A percentile compares a stretch with the other conserved stretches of the same genome.
Conservation (phyloP, 1,140 invertebrate genomes). For the Drosophila willistoni region DNA sequence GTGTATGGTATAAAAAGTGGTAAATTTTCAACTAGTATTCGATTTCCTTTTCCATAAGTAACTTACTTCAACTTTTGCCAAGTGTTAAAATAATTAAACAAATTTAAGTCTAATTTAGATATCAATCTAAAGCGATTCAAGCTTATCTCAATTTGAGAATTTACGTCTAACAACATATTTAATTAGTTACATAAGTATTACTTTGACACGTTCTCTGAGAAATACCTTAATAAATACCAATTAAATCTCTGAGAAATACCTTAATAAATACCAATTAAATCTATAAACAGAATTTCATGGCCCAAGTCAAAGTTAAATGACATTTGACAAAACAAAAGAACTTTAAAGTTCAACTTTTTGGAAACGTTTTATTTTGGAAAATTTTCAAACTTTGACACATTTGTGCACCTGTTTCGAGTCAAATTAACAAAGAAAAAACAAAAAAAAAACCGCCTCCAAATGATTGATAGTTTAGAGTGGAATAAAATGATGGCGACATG, state of each 20-base stretch:
- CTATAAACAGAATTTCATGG: background rate
- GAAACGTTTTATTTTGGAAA: background rate
- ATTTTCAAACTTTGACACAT: conserved; percentile 14
- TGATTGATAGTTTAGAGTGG: conserved; percentile 18
- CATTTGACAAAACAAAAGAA: conserved; percentile 3
- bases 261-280: conserved; percentile 11
- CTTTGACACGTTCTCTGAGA: background rate
- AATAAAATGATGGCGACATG: too few species aligned
- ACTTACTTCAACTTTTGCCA: too few species aligned
- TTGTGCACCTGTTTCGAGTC: conserved; percentile 9
- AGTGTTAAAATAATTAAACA: too few species aligned
- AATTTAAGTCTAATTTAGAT: too few species aligned
- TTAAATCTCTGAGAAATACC: background rate
- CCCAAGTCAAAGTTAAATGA: conserved; percentile 13
- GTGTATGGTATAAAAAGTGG: too few species aligned
- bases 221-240: conserved; percentile 11
- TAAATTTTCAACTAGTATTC: too few species aligned
- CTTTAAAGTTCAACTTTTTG: conserved; percentile 5
- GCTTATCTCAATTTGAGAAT: background rate
- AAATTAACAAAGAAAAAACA: background rate
- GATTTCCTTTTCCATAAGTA: too few species aligned
- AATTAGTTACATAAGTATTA: background rate
- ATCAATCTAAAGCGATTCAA: background rate
- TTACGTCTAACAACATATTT: background rate
- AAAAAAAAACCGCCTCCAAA: background rate